Evolutionary conservation across 2,797 vertebrate species (phyloP), one percentile per base, ranked within the genome.

Genomic region (Fringilla coelebs): DNA sequence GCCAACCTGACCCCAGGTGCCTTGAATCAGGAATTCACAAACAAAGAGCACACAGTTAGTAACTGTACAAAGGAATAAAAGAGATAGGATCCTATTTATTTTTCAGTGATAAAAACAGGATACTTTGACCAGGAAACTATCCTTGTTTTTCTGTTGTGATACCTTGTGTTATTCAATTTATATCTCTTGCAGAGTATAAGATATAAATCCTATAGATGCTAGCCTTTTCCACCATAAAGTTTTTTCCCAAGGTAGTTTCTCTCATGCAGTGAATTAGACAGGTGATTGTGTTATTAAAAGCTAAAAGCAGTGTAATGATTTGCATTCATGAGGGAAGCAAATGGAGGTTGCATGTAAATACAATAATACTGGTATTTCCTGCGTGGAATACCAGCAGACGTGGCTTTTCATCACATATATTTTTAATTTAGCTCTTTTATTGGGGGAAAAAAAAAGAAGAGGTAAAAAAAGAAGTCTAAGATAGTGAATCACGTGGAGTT

Each of bases 11-110:
- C 82, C 88, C 89, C 71, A 88, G 89, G 63, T 95, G 91, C 83
- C 85, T 91, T 70, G 29, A 20, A 26, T 88, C 82, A 95, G 80
- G 60, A 94, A 96, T 93, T 93, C 94, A 94, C 76, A 81, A 94
- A 93, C 87, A 92, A 91, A 91, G 89, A 93, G 46, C 72, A 52
- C 83, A 90, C n/a, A 77, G 84, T 94, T 70, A 76, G 41, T 25
- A 80, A 80, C 73, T 73, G 22, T 62, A 66, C 79, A 93, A 91
- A 85, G 48, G 72, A 57, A 73, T 76, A 88, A 86, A 92, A 93
- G 78, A 61, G 28, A 40, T 20, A 43, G 41, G 78, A 62, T 45
- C 11, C 32, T 84, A 28, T 73, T 85, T 92, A 52, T 58, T 94
- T 81, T 76, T 43, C 58, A 60, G 11, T 1, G 22, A 24, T 25